Evolutionary conservation across 2,113 vertebrate genomes (phyloP), one percentile per base, ranked within the genome.

Genomic region (Guaruba guarouba): DNA sequence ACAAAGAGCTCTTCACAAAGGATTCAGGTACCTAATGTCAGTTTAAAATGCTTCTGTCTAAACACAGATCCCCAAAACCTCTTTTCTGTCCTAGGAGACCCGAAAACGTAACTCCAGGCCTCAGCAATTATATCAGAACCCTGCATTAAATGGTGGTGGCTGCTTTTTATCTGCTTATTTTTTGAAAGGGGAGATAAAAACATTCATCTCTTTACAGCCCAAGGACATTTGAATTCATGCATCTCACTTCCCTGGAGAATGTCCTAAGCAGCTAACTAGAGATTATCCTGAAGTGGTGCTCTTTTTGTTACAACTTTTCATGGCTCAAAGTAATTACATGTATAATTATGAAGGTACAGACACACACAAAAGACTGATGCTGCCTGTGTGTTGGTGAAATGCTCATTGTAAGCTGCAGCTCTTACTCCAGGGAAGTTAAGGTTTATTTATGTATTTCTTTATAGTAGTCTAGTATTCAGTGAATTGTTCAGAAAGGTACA

Each of bases 171-270:
- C 33, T 1, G 1, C 20, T 49, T 16, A 2, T 88, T 87, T 90
- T 80, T 66, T 4, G 3, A 78, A 87, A 86, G 27, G 16, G 41
- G 15, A 37, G 46, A 39, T 44, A 35, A 77, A 86, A 83, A 6
- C 5, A 11, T 48, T 73, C 0, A 1, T 31, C 64, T 68, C 64
- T 92, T 54, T 73, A 25, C 11, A 0, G 0, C 31, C 43, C n/a
- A 54, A 67, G 13, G 23, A 59, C 28, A 18, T 57, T 69, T 67
- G 54, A 80, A 67, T 70, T 46, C 0, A 0, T 24, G 8, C 29
- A 3, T 70, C 43, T 92, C 46, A 19, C 17, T 74, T 82, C 46
- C 20, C 6, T 0, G 0, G 51, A 69, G 49, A 88, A 19, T 10
- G 27, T 46, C 23, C 35, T 33, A 18, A 55, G 43, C 20, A 48